Base-by-base conservation (phyloP, 2,888 invertebrate species). In the Mechanitis messenoides region DNA sequence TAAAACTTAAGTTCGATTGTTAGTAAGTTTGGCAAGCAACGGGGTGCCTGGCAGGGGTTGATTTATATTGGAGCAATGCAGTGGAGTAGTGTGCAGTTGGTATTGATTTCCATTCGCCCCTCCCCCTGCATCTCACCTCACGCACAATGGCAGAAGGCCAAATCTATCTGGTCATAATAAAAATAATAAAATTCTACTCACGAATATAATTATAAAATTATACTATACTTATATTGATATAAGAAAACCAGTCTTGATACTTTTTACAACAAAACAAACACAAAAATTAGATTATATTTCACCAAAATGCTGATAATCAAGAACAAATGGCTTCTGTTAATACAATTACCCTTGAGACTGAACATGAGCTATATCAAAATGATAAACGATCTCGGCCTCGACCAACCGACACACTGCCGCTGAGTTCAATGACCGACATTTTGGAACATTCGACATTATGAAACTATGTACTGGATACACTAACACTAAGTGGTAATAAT, bases 31-130 rank as follows among this genome's bases (percentile, higher is more conserved):
- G 84, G 84, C 85, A 87, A 84, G 80, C 83, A 67, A 72, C 79
- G 77, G 82, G 79, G 80, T 79, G 80, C 76, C 77, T 75, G 78
- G 80, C 78, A 81, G 81, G 80, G 81, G 79, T 76, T 88, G 90
- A 91, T 90, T 90, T 90, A 90, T 90, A 83, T 78, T 87, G 81
- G 87, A 90, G 90, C 90, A 90, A 85, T 90, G 90, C 90, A 89
- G 87, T 77, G 72, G 80, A 84, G 83, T 86, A 86, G 83, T 85
- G 83, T 90, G 90, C 89, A 90, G 87, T 90, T 88, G 86, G 89
- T 90, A 91, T 90, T 89, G 90, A 90, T 90, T 90, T 89, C 90
- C 86, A 88, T 86, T 86, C 79, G 80, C 72, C 84, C 85, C 80
- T 64, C 78, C 78, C 75, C 77, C 76, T 75, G 79, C 79, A 83